A percentile compares a stretch with the other conserved stretches of the same genome.
phyloP scores from a whole-genome alignment of 2,113 vertebrate species.

The Rhineura floridana region DNA sequence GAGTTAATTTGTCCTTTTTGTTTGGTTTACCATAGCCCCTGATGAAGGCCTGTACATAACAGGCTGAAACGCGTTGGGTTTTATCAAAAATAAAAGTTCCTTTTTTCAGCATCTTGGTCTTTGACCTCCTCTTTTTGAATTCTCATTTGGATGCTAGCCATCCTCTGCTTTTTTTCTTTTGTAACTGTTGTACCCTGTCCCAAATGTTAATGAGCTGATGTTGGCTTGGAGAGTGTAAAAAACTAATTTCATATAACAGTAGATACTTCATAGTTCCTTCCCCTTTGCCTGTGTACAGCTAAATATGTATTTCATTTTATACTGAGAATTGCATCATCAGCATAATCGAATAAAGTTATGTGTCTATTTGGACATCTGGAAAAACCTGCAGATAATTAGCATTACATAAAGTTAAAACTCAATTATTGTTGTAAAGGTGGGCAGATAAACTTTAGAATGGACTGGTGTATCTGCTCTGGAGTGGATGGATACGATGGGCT shows the following conservation, averaged over 20 bases:
- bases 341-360: constrained; percentile 39
- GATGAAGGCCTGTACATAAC: too few relatives aligned
- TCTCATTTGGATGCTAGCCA: too few relatives aligned
- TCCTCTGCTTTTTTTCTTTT: too few relatives aligned
- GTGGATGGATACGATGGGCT: constrained; percentile 64
- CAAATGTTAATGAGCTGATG: background rate
- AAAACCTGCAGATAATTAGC: constrained; percentile 62
- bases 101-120: too few relatives aligned
- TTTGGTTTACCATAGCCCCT: too few relatives aligned
- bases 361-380: constrained; percentile 45
- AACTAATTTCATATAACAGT: background rate
- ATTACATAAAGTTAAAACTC: constrained; percentile 55
- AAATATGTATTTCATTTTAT: constrained; percentile 42
- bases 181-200: background rate
- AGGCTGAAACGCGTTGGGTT: too few relatives aligned
- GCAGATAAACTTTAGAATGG: constrained; percentile 59
- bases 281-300: background rate
- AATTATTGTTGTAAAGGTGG: constrained; percentile 62
- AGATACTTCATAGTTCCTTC: too few relatives aligned
- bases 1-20: too few relatives aligned
- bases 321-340: constrained; percentile 58
- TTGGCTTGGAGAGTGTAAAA: background rate
- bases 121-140: too few relatives aligned
- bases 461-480: constrained; percentile 69
- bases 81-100: too few relatives aligned